Base-by-base conservation (phyloP, 2,888 invertebrate species). In the Himalopsyche anomala region DNA sequence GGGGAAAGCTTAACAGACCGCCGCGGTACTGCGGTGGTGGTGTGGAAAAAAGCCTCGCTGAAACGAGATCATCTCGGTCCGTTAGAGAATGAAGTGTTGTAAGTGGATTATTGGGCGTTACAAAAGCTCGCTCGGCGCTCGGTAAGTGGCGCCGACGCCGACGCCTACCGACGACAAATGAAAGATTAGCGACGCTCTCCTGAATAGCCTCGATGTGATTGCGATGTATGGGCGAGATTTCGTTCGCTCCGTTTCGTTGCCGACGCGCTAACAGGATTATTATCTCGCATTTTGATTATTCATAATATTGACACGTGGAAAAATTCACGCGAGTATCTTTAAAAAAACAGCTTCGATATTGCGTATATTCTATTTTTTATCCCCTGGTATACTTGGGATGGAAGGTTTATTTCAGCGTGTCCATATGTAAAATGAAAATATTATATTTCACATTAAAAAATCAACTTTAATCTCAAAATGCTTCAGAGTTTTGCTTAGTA, bases 51-150 rank as follows among this genome's bases (percentile, higher is more conserved):
- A 87, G 55, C 84, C 81, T 80, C 56, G 83, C 80, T 80, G 62
- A 62, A 86, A 87, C 83, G 85, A 45, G 87, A 87, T 87, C 87
- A 87, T 86, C 86, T 87, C 87, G 80, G 86, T 42, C 82, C 85
- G 87, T 85, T 87, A 86, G 85, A 83, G 80, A 84, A 86, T 81
- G 83, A 81, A 87, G 86, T 69, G 84, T 80, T 54, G 86, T 62
- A 62, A 62, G 85, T 79, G 86, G 86, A 86, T 83, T 84, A 84
- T 82, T 86, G 51, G 81, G 40, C 81, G 81, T 80, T 55, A 86
- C 74, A 81, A 81, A 83, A 80, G 80, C 56, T 62, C 19, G 62
- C 62, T 62, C 62, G 62, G 4, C 62, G 28, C n/a, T n/a, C 28
- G 62, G 62, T 19, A 28, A 28, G 62, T 28, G 62, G 62, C 28